A percentile compares a stretch with the other conserved stretches of the same genome.
Conservation (phyloP, 1,140 invertebrate genomes). For the Zaprionus africanus region DNA sequence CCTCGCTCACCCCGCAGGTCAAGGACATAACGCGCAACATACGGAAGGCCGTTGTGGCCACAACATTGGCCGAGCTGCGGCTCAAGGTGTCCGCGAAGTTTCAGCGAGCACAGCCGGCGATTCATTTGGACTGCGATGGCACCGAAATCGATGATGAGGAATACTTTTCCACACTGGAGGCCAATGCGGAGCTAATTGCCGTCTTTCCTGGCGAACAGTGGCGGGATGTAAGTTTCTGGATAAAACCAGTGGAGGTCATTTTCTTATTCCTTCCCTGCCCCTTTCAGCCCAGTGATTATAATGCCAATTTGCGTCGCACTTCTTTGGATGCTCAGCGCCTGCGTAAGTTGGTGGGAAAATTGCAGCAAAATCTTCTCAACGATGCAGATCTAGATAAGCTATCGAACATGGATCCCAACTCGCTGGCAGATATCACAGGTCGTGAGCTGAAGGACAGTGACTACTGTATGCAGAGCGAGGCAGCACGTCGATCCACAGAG, state of each 20-base stretch:
- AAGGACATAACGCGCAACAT: constrained; percentile 89
- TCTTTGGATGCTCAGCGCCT: constrained; percentile 86
- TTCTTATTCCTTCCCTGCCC: not conserved
- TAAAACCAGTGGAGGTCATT: not conserved
- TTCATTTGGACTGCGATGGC: constrained; percentile 92
- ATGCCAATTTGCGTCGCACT: constrained; percentile 74
- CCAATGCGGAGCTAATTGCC: constrained; percentile 92
- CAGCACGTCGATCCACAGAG: constrained; percentile 59
- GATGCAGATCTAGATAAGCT: constrained; percentile 91
- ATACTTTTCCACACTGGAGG: constrained; percentile 93
- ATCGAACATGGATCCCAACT: constrained; percentile 94
- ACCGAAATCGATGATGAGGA: constrained; percentile 95
- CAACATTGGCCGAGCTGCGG: constrained; percentile 90
- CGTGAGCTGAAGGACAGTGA: constrained; percentile 89
- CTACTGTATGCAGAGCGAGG: constrained; percentile 60
- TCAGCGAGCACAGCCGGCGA: constrained; percentile 87
- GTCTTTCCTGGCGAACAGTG: constrained; percentile 90
- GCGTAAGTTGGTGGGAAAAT: constrained; percentile 88
- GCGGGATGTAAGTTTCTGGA: constrained; percentile 84
- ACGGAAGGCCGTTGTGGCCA: constrained; percentile 91
- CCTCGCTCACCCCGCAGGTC: constrained; percentile 54
- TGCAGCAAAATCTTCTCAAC: constrained; percentile 91
- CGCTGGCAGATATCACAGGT: constrained; percentile 91
- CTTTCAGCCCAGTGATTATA: constrained; percentile 68
- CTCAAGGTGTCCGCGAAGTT: constrained; percentile 88